Evolutionary conservation across 2,797 vertebrate genomes (phyloP).

Genomic region (Graptemys geographica): DNA sequence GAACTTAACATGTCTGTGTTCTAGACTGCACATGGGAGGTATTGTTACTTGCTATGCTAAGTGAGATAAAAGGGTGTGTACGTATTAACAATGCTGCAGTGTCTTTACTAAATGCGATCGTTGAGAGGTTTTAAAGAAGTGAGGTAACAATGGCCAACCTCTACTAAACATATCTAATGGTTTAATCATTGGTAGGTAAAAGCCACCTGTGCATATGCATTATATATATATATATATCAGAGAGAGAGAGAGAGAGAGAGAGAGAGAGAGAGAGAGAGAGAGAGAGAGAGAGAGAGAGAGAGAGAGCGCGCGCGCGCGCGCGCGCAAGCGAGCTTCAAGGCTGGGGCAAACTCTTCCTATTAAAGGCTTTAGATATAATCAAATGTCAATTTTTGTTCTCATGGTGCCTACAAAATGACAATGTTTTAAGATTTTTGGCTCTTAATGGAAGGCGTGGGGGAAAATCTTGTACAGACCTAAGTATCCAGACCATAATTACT

Average conservation of each 20-base stretch:
- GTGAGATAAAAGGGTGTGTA: neutral
- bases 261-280: no score
- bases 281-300: no score
- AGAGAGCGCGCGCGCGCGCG: no score
- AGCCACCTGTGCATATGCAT: neutral
- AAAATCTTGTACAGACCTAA: neutral
- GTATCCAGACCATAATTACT: neutral
- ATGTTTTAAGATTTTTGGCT: neutral
- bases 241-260: no score
- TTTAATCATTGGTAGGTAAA: neutral
- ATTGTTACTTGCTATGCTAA: neutral
- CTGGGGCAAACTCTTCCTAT: neutral
- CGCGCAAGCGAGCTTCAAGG: neutral
- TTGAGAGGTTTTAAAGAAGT: neutral
- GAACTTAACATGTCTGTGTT: neutral
- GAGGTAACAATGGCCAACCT: neutral
- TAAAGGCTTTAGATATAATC: neutral
- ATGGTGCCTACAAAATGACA: neutral
- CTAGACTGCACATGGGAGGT: neutral
- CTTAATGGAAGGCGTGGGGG: neutral
- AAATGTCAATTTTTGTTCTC: neutral
- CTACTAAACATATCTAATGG: neutral
- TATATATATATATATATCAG: no score
- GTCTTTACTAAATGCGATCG: neutral
- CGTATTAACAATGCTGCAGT: accelerated